These are phyloP conservation scores for Heliothis peltigera DNA, from an alignment of 2,888 invertebrate species.

Conservation along the genomic window DNA sequence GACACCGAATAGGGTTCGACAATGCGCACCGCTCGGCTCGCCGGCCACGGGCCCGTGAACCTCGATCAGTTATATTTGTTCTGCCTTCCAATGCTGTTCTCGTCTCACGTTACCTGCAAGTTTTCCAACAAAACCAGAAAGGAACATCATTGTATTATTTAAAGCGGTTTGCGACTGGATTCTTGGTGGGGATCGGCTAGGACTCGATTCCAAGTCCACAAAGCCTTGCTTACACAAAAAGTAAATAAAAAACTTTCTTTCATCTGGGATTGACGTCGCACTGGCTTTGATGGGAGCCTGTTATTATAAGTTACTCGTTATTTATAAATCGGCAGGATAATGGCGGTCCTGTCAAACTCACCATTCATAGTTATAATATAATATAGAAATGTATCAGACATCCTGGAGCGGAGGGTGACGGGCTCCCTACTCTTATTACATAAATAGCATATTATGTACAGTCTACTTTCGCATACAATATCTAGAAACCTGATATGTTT, in stretches of 20 bases:
- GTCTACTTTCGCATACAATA: conserved; percentile 30
- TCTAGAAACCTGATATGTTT: conserved; percentile 28
- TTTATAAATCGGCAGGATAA: conserved; percentile 56
- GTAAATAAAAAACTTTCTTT: conserved; percentile 68
- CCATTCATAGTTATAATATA: conserved; percentile 41
- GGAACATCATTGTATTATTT: conserved; percentile 10
- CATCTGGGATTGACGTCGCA: conserved; percentile 72
- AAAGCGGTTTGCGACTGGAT: neutral
- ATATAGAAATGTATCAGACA: conserved; percentile 13
- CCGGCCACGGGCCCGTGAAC: conserved; percentile 3
- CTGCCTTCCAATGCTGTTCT: conserved; percentile 16
- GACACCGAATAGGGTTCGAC: conserved; percentile 59
- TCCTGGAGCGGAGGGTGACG: conserved; percentile 13
- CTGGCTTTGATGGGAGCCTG: conserved; percentile 64
- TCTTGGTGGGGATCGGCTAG: conserved; percentile 34
- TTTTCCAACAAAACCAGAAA: conserved; percentile 7
- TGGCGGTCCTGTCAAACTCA: conserved; percentile 46
- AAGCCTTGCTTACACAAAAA: conserved; percentile 63
- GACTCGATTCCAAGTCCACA: conserved; percentile 55
- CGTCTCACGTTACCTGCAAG: neutral
- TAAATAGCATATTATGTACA: conserved; percentile 12
- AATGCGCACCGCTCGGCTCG: conserved; percentile 36
- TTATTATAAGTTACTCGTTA: conserved; percentile 68
- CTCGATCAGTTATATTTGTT: neutral
- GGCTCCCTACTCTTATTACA: conserved; percentile 26